Percentiles rank a stretch among this genome's conserved stretches.
Evolutionary conservation across 2,113 vertebrate genomes (phyloP).

Genomic region (Myotis brandtii): DNA sequence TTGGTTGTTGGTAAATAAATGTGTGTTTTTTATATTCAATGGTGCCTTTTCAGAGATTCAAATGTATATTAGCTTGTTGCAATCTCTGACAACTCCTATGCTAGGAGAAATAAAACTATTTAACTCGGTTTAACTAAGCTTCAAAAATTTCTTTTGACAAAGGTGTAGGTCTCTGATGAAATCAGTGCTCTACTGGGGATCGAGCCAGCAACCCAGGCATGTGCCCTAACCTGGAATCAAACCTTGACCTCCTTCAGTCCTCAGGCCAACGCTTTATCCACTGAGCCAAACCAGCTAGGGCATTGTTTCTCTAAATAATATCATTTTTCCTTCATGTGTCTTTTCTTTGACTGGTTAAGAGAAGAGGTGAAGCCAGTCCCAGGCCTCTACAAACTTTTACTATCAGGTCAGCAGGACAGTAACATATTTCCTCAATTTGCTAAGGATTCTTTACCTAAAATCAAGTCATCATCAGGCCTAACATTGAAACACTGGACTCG

Average conservation of each 20-base stretch:
- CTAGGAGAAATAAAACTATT: not conserved
- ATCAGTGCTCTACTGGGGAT: not conserved
- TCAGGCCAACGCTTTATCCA: no score
- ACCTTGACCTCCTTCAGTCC: no score
- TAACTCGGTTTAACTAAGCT: not conserved
- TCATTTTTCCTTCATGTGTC: not conserved
- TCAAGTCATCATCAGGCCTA: not conserved
- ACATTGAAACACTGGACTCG: not conserved
- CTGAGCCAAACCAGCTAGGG: no score
- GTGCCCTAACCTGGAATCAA: no score
- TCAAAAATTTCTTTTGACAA: not conserved
- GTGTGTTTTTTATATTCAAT: not conserved
- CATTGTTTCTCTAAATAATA: not conserved
- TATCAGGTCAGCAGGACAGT: not conserved
- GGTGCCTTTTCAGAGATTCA: not conserved
- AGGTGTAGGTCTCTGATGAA: not conserved
- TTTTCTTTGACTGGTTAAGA: not conserved
- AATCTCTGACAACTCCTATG: not conserved
- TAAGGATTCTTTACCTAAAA: not conserved
- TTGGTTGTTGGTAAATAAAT: not conserved
- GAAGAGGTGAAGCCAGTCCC: not conserved
- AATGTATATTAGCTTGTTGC: not conserved
- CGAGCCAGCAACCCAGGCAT: no score
- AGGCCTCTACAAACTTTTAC: not conserved
- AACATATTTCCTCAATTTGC: not conserved